phyloP scores from a whole-genome alignment of 2,888 invertebrate genomes.

The Harmothoe impar region DNA sequence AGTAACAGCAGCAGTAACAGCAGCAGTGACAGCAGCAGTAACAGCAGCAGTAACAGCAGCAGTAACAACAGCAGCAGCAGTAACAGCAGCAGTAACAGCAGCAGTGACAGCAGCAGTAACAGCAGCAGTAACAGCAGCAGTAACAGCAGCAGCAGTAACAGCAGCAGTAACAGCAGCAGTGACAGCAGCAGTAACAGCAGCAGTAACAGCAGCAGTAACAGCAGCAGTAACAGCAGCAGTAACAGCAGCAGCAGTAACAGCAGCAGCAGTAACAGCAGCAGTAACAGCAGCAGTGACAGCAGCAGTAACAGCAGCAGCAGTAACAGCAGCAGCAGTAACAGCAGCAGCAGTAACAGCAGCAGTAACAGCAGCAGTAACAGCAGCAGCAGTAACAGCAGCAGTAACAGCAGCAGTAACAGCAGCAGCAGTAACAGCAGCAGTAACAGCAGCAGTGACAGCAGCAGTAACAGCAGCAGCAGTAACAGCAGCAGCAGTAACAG shows the following conservation, averaged over 20 bases:
- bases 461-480: no score
- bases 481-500: no score
- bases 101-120: neutral
- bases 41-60: conserved; percentile 68
- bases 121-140: neutral
- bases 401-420: no score
- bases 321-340: no score
- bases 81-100: neutral
- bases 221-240: neutral
- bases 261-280: neutral
- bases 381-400: no score
- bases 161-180: neutral
- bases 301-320: neutral
- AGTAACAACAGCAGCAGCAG: conserved; percentile 3
- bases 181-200: neutral
- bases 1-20: conserved; percentile 65
- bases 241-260: neutral
- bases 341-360: no score
- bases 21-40: conserved; percentile 62
- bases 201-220: neutral
- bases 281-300: neutral
- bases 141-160: neutral
- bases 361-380: no score
- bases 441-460: no score
- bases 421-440: no score